These are phyloP conservation scores for Hirtodrosophila duncani DNA, from an alignment of 2,888 invertebrate species.

Conservation along the genomic window DNA sequence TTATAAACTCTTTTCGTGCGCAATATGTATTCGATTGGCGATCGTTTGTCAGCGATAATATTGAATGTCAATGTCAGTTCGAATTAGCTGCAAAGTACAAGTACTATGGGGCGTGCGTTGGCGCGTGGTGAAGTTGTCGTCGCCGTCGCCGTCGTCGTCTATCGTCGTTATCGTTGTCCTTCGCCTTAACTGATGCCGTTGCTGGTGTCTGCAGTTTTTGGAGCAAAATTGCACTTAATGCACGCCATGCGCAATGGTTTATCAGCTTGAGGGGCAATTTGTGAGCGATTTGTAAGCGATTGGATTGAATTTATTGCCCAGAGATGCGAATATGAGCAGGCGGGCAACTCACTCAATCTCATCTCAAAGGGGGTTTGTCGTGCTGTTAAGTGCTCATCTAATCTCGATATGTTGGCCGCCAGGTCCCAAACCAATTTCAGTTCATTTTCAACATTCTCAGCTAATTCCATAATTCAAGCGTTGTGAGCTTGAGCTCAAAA, in stretches of 20 bases:
- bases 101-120: too few relatives aligned
- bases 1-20: slow-evolving; percentile 52
- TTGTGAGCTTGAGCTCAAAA: slow-evolving; percentile 27
- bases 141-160: slow-evolving; percentile 9
- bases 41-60: slow-evolving; percentile 62
- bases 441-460: slow-evolving; percentile 55
- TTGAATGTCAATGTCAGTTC: slow-evolving; percentile 65
- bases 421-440: slow-evolving; percentile 56
- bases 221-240: slow-evolving; percentile 48
- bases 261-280: slow-evolving; percentile 54
- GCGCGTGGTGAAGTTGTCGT: slow-evolving; percentile 31
- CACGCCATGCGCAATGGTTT: slow-evolving; percentile 52
- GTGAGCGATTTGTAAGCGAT: slow-evolving; percentile 70
- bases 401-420: neutral
- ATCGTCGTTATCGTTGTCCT: slow-evolving; percentile 3
- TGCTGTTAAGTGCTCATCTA: neutral
- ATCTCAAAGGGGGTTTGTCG: too few relatives aligned
- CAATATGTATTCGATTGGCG: slow-evolving; percentile 67
- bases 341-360: too few relatives aligned
- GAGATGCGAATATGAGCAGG: neutral
- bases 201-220: slow-evolving; percentile 13
- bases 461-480: slow-evolving; percentile 49
- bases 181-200: slow-evolving; percentile 50
- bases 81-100: slow-evolving; percentile 34
- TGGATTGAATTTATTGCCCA: slow-evolving; percentile 43